phyloP scores from a whole-genome alignment of 2,888 invertebrate species.

The Amblyteles armatorius region DNA sequence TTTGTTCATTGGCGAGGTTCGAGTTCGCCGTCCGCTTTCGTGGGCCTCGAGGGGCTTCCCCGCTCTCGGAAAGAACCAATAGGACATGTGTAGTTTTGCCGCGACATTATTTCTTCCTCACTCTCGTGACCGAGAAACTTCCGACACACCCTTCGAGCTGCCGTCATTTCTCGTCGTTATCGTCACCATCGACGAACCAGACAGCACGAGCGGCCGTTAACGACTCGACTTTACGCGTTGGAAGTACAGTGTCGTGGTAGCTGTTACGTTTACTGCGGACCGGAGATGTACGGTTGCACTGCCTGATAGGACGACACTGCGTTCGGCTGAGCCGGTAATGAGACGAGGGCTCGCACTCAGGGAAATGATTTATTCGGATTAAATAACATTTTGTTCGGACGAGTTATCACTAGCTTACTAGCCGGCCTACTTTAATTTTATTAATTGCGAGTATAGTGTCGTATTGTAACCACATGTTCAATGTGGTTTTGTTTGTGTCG shows the following conservation, averaged over 20 bases:
- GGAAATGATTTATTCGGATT: too few relatives aligned
- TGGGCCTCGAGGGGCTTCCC: conserved; percentile 27
- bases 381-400: too few relatives aligned
- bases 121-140: conserved; percentile 10
- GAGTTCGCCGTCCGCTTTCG: not conserved
- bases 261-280: conserved; percentile 1
- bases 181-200: conserved; percentile 23
- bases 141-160: conserved; percentile 38
- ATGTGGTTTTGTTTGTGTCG: too few relatives aligned
- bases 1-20: not conserved
- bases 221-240: conserved; percentile 7
- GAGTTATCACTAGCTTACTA: too few relatives aligned
- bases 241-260: not conserved
- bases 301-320: too few relatives aligned
- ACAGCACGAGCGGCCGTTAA: conserved; percentile 18
- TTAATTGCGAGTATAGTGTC: too few relatives aligned
- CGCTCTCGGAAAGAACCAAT: conserved; percentile 11
- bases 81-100: not conserved
- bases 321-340: too few relatives aligned
- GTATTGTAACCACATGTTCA: too few relatives aligned
- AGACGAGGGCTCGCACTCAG: too few relatives aligned
- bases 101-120: not conserved
- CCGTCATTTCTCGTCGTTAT: conserved; percentile 35
- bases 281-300: not conserved
- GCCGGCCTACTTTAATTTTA: too few relatives aligned